Base-by-base conservation (phyloP, 1,140 invertebrate species). In the Euura lappo region DNA sequence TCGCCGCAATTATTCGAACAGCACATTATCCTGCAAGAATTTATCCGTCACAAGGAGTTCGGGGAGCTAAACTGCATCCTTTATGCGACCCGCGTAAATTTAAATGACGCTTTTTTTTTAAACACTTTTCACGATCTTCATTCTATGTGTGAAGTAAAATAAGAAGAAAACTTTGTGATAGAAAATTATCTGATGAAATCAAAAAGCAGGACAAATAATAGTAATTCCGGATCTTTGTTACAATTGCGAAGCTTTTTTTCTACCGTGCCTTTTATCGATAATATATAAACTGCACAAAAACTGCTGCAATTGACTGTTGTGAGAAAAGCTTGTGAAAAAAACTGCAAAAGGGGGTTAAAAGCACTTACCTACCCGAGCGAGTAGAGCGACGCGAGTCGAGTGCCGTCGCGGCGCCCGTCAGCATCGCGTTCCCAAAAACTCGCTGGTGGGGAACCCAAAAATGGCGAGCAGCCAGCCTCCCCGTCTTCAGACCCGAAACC, bases 371-470 rank as follows among this genome's bases (percentile, higher is more conserved):
- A 86, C 80, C 83, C 82, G 81, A 82, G 79, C 82, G 82, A 83
- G 79, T 76, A 73, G 84, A 85, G 77, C 79, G 79, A 82, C 83
- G 81, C 83, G 81, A 80, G 80, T 81, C 85, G 85, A 88, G 83
- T 86, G 86, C 82, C 79, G 77, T 74, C 72, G 44, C 28, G 72
- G 72, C 65, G 70, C 10, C 65, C 68, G 66, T 71, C 68, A 65
- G 68, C 65, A 66, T 69, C 45, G 74, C 74, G 77, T 68, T 75
- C 68, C 28, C 71, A 64, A 74, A 76, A 71, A 60, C 67, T 75
- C 66, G 68, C 70, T 72, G 80, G 80, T 86, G 86, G 87, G 87
- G 87, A 86, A 82, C 81, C 87, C 87, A 88, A 88, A 88, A 88
- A 88, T 88, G 87, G 87, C 85, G 81, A 85, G 82, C 79, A 60